Base-by-base conservation (phyloP, 2,797 vertebrate species). In the Cynodonichthys magdalenae region DNA sequence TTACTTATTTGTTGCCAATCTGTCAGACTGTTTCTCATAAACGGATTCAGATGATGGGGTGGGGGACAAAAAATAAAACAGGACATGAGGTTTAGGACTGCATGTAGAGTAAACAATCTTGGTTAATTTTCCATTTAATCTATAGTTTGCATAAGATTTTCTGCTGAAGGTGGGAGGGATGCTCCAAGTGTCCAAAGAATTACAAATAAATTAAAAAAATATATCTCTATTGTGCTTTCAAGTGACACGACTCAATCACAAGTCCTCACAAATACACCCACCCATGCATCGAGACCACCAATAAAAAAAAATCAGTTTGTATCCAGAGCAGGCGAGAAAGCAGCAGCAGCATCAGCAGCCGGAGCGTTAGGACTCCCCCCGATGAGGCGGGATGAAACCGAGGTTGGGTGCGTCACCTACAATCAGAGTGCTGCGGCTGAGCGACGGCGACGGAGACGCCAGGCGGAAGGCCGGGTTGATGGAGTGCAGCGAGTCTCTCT, bases 401-500 rank as follows among this genome's bases (percentile, higher is more conserved):
- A 83, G 12, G 31, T 90, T 81, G 0, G 83, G 69, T 6, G 82
- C 29, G 0, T 89, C 77, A 0, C 78, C 86, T 31, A 87, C 67
- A 53, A 84, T 71, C 60, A 90, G 54, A 17, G 80, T 66, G 57
- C 76, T 29, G 19, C 77, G 90, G 52, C 79, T 86, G 24, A 92
- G 71, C 4, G 89, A 75, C 6, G 89, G 88, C 0, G 87, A 88
- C 15, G 91, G 85, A 18, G 80, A 90, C 36, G 90, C 86, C 80
- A 92, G 75, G 39, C 80, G 82, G 59, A 92, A 90, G 59, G 88
- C 87, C 0, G 91, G 87, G 67, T 91, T 91, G 69, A 85, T 77
- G 31, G 90, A 91, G 81, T 91, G 91, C 68, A 91, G 79, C 18
- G 88, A 89, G 69, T 90, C 88, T 66, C 70, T 78, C 82, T 89